Evolutionary conservation across 2,888 invertebrate genomes (phyloP).

Genomic region (Polyommatus icarus): DNA sequence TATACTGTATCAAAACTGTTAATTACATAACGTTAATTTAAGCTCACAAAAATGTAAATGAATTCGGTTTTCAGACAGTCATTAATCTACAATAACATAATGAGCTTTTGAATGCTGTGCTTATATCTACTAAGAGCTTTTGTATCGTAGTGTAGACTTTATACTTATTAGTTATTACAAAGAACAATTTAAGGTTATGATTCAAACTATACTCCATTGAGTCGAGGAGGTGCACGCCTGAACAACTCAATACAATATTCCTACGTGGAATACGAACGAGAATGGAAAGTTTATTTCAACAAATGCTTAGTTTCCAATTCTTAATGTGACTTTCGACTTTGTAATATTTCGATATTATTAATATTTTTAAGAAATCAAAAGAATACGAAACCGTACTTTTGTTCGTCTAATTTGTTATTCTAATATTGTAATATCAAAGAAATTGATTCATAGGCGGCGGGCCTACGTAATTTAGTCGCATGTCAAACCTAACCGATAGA

Average conservation of each 20-base stretch:
- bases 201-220: slow-evolving; percentile 47
- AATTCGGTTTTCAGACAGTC: slow-evolving; percentile 41
- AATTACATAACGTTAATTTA: neutral
- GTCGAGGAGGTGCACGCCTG: slow-evolving; percentile 40
- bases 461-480: neutral
- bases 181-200: slow-evolving; percentile 46
- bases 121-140: slow-evolving; percentile 70
- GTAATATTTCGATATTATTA: neutral
- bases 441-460: neutral
- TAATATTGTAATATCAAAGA: neutral
- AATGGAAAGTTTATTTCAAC: slow-evolving; percentile 15
- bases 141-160: slow-evolving; percentile 67
- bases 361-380: slow-evolving; percentile 9
- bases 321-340: neutral
- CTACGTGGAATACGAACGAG: slow-evolving; percentile 20
- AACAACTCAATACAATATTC: slow-evolving; percentile 27
- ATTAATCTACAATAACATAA: slow-evolving; percentile 40
- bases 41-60: neutral
- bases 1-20: neutral
- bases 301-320: slow-evolving; percentile 12
- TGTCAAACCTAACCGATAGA: neutral
- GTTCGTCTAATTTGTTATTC: neutral
- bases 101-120: slow-evolving; percentile 71
- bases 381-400: neutral
- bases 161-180: slow-evolving; percentile 40